Percentiles rank a stretch among this genome's conserved stretches.
Conservation (phyloP, 1,140 invertebrate genomes). For the Hetaerina americana region DNA sequence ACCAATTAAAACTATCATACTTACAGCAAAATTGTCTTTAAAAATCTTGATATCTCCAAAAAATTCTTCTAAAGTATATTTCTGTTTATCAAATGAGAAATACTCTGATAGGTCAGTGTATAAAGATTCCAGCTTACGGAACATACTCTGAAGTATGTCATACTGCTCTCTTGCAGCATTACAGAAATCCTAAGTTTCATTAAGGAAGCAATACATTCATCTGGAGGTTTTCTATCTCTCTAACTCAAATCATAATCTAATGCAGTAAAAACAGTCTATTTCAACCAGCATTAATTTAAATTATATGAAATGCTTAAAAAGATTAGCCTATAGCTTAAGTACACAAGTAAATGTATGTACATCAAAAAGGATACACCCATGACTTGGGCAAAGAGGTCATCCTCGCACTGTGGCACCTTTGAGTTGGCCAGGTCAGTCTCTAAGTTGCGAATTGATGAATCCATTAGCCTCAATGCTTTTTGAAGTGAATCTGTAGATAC, state of each 20-base stretch:
- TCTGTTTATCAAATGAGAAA: constrained; percentile 84
- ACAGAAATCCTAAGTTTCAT: constrained; percentile 46
- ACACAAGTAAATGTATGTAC: too few species aligned
- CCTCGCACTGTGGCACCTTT: constrained; percentile 54
- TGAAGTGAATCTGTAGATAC: constrained; percentile 78
- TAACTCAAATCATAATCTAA: too few species aligned
- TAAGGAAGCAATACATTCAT: constrained; percentile 20
- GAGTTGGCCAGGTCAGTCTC: constrained; percentile 79
- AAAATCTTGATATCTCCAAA: constrained; percentile 92
- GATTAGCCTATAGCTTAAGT: too few species aligned
- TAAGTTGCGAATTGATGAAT: constrained; percentile 66
- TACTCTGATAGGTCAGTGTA: constrained; percentile 79
- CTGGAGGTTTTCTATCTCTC: too few species aligned
- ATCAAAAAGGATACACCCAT: constrained; percentile 58
- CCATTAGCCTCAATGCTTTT: constrained; percentile 76
- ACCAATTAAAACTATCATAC: constrained; percentile 20
- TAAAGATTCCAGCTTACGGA: constrained; percentile 78
- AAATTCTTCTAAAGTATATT: constrained; percentile 93
- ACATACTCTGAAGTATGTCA: constrained; percentile 83
- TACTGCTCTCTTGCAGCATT: constrained; percentile 71
- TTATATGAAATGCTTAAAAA: too few species aligned
- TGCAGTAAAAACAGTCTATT: too few species aligned
- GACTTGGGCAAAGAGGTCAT: constrained; percentile 69
- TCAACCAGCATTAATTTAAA: too few species aligned
- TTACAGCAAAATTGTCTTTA: constrained; percentile 80